Evolutionary conservation across 2,113 vertebrate genomes (phyloP).

Genomic region (Datnioides undecimradiatus): DNA sequence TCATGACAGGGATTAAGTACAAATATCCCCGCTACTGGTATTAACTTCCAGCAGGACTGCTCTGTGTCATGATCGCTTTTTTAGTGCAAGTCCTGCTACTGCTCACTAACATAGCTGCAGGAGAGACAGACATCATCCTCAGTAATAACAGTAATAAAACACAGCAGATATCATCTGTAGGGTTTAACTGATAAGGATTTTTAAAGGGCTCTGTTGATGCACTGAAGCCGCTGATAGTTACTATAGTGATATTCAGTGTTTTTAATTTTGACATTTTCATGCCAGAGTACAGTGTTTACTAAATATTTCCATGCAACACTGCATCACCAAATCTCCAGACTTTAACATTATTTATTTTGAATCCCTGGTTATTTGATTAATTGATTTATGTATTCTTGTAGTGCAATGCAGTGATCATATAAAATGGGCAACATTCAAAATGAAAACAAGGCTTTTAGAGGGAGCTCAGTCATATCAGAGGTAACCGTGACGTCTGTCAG

Average conservation of each 20-base stretch:
- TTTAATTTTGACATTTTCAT: conserved; percentile 37
- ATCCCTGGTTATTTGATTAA: not conserved
- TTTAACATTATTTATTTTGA: conserved; percentile 22
- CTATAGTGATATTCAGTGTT: not conserved
- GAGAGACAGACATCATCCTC: conserved; percentile 46
- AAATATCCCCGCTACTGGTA: conserved; percentile 67
- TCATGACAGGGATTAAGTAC: conserved; percentile 74
- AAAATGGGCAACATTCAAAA: not conserved
- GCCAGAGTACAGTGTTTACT: conserved; percentile 8
- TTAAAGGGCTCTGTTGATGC: conserved; percentile 32
- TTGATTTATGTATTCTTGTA: too few species aligned
- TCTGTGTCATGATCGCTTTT: conserved; percentile 66
- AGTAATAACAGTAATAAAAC: conserved; percentile 61
- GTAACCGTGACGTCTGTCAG: not conserved
- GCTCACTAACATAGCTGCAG: conserved; percentile 44
- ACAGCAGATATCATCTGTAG: conserved; percentile 47
- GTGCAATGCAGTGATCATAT: not conserved
- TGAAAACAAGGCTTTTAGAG: not conserved
- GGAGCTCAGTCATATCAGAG: not conserved
- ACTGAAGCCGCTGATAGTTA: not conserved
- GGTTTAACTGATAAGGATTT: conserved; percentile 44
- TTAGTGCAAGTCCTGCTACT: conserved; percentile 32
- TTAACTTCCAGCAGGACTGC: conserved; percentile 64
- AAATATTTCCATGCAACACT: conserved; percentile 2
- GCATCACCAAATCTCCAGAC: conserved; percentile 33